Evolutionary conservation across 2,888 invertebrate species (phyloP).

Genomic region (Penaeus monodon): DNA sequence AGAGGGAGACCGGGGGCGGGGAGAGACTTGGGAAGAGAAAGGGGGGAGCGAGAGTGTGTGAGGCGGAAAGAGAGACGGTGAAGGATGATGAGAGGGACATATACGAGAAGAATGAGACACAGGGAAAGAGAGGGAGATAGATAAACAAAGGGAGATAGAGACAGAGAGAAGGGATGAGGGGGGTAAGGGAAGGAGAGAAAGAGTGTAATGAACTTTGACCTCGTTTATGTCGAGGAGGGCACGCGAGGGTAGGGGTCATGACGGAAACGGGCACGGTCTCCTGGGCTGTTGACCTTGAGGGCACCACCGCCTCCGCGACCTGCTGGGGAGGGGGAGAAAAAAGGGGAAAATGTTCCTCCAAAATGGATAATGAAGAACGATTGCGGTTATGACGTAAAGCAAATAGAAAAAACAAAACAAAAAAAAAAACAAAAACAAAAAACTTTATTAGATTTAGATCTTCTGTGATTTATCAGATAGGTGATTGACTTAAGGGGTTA

Average conservation of each 20-base stretch:
- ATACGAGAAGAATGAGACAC: not conserved
- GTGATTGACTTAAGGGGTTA: too few relatives aligned
- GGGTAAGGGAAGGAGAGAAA: not conserved
- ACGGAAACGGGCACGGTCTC: conserved; percentile 54
- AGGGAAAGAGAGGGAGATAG: not conserved
- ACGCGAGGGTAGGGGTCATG: conserved; percentile 62
- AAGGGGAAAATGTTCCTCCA: too few relatives aligned
- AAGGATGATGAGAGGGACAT: not conserved
- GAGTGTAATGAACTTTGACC: not conserved
- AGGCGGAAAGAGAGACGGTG: not conserved
- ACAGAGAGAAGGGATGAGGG: not conserved
- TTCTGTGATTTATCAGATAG: too few relatives aligned
- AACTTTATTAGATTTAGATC: too few relatives aligned
- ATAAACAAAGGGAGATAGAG: not conserved
- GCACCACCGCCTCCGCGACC: conserved; percentile 55
- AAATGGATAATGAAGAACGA: too few relatives aligned
- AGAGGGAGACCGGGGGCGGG: not conserved
- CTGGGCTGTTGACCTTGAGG: conserved; percentile 57
- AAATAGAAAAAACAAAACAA: too few relatives aligned
- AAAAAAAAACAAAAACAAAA: too few relatives aligned
- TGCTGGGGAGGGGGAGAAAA: conserved; percentile 4
- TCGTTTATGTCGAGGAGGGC: conserved; percentile 56
- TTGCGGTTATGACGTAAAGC: too few relatives aligned
- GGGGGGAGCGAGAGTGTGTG: too few relatives aligned
- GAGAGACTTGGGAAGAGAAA: not conserved